phyloP scores from a whole-genome alignment of 2,797 vertebrate species.

The Gambelia wislizenii region DNA sequence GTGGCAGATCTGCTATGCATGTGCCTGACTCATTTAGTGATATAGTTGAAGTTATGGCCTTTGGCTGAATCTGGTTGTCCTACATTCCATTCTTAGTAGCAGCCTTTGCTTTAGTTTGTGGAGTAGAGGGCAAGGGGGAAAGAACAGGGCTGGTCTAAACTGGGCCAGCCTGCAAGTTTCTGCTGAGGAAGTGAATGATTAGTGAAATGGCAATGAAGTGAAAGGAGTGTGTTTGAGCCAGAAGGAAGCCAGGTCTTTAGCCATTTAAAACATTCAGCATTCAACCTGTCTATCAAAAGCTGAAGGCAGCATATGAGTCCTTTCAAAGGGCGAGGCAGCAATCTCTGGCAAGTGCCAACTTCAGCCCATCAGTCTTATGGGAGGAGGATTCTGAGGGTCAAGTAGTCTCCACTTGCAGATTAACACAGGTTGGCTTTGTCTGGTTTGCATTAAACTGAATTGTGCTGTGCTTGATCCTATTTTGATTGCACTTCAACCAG shows the following conservation, averaged over 20 bases:
- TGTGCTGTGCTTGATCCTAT: background rate
- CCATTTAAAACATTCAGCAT: background rate
- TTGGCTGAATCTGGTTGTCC: background rate
- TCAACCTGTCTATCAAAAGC: background rate
- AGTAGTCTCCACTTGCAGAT: background rate
- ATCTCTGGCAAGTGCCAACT: background rate
- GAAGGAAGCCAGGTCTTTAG: background rate
- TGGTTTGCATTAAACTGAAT: background rate
- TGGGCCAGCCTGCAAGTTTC: background rate
- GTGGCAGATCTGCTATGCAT: background rate
- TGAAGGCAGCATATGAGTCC: background rate
- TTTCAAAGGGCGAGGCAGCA: background rate
- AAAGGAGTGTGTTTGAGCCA: background rate
- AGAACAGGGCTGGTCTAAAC: background rate
- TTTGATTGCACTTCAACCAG: background rate
- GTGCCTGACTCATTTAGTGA: background rate
- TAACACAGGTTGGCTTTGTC: background rate
- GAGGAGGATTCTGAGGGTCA: background rate
- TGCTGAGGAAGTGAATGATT: background rate
- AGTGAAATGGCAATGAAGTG: background rate
- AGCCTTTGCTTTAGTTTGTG: background rate
- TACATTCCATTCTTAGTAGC: conserved; percentile 8
- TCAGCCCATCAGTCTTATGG: background rate
- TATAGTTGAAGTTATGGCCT: background rate
- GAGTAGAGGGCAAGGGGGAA: background rate